Conservation (phyloP, 2,888 invertebrate genomes). For the Pristionchus japonicus region DNA sequence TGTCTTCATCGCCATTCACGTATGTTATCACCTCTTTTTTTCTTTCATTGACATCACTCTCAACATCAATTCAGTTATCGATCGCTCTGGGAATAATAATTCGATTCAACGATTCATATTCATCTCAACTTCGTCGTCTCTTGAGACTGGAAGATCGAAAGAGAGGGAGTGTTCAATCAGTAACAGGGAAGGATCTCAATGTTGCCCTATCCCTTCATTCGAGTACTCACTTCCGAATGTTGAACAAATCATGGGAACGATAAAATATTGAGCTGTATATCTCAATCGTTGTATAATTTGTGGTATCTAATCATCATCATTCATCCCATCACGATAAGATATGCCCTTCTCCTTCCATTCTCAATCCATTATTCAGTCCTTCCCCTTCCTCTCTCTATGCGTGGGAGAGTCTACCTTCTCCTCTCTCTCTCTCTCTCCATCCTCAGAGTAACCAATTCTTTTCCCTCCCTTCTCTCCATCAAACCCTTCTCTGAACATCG, state of each 20-base stretch:
- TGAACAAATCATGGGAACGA: background rate
- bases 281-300: too few relatives aligned
- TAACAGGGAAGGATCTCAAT: constrained; percentile 29
- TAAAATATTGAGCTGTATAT: background rate
- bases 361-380: background rate
- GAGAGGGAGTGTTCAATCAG: constrained; percentile 7
- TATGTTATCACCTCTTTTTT: background rate
- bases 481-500: constrained; percentile 33
- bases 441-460: background rate
- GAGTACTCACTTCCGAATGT: background rate
- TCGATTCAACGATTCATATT: background rate
- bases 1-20: background rate
- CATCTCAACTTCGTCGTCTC: background rate
- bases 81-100: constrained; percentile 24
- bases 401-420: background rate
- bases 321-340: background rate
- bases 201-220: background rate
- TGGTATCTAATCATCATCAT: constrained; percentile 4
- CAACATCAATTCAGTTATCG: background rate
- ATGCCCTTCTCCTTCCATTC: background rate
- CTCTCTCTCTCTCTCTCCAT: background rate
- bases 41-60: background rate
- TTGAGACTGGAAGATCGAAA: background rate
- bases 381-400: background rate
- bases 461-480: constrained; percentile 25